These are phyloP conservation scores for Vespertilio murinus DNA, from an alignment of 2,797 vertebrate genomes.

Conservation along the genomic window DNA sequence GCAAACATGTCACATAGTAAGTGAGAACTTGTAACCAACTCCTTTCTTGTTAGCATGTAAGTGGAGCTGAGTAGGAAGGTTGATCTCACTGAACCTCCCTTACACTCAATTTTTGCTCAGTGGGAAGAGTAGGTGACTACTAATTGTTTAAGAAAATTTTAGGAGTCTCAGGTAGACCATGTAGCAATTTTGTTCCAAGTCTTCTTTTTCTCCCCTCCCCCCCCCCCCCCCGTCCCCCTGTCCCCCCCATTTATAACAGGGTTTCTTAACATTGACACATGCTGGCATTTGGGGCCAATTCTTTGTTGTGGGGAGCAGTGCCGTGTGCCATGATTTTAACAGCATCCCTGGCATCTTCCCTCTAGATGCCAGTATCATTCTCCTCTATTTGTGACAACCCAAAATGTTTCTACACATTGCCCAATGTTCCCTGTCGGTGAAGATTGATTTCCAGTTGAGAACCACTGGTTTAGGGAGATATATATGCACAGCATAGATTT, in stretches of 20 bases:
- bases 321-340: not conserved
- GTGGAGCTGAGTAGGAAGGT: constrained; percentile 32
- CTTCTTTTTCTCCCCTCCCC: not conserved
- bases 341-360: not conserved
- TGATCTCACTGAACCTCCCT: constrained; percentile 7
- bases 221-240: too few relatives aligned
- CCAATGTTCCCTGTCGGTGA: not conserved
- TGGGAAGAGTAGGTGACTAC: not conserved
- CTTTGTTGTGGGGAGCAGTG: not conserved
- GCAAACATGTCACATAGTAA: not conserved
- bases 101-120: not conserved
- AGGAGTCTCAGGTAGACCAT: not conserved
- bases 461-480: not conserved
- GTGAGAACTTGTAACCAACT: constrained; percentile 56
- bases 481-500: not conserved
- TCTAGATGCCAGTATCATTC: not conserved
- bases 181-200: not conserved
- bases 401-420: not conserved
- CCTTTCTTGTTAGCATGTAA: constrained; percentile 53
- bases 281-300: not conserved
- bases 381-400: not conserved
- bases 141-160: not conserved
- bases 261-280: not conserved
- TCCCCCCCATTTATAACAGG: constrained; percentile 8
- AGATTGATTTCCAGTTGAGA: not conserved